Base-by-base conservation (phyloP, 2,888 invertebrate species). In the Sinopyrophorus schimmeli region DNA sequence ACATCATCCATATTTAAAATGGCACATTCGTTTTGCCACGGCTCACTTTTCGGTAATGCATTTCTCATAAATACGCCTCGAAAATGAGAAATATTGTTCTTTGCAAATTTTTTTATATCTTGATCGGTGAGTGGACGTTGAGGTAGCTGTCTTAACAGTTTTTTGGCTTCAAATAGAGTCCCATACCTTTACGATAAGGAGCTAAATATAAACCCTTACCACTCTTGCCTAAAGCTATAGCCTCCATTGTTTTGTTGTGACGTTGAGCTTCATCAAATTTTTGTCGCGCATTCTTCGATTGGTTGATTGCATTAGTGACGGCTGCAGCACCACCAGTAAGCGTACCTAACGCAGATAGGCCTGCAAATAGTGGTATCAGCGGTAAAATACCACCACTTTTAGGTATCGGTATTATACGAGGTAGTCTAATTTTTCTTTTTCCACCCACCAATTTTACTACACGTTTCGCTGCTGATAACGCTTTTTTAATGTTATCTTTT, bases 341-440 rank as follows among this genome's bases (percentile, higher is more conserved):
- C n/a, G 57, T 57, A 5, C 47, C 60, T 2, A 66, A 37, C 3
- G 59, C 64, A 1, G 62, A 58, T 26, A 66, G 58, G 4, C 65
- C 67, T 0, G 69, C 67, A 60, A 70, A 67, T 15, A 71, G 55
- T 1, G 68, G 67, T 21, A 70, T 54, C 20, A 69, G 42, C 63
- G 65, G 65, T 40, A 66, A 46, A 9, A 68, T 46, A 28, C 70
- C 69, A 12, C 67, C 68, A 17, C 47, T 42, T 60, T 68, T 69
- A 3, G 69, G 67, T 11, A 69, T 16, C 12, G 63, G 59, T 31
- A 67, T 64, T 17, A 68, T 53, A 15, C 34, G 10, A 11, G 42
- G 42, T 14, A 32, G 3, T 11, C 5, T 17, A 11, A 39, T n/a
- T 1, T 38, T 46, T 1, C 15, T 30, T 12, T 38, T 39, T 58